These are phyloP conservation scores for Nyctalus aviator DNA, from an alignment of 2,797 vertebrate species.

Conservation along the genomic window DNA sequence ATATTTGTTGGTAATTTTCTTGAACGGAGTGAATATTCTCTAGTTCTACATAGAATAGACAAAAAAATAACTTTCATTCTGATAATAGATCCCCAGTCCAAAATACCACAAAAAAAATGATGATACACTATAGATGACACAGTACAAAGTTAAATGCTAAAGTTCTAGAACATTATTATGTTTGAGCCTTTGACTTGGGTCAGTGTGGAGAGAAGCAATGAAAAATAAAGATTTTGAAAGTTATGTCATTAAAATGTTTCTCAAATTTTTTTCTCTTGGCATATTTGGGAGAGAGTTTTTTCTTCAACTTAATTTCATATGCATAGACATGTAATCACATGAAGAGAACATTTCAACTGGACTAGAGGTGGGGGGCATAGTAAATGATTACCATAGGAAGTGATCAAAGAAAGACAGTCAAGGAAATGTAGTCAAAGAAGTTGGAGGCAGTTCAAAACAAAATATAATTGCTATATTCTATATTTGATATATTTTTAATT, in stretches of 20 bases:
- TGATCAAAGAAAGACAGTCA: background rate
- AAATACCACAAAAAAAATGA: background rate
- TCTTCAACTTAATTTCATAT: background rate
- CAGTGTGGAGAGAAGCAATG: background rate
- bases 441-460: conserved; percentile 8
- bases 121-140: background rate
- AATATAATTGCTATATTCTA: background rate
- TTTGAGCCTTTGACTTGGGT: background rate
- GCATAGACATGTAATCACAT: background rate
- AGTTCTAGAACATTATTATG: conserved; percentile 17
- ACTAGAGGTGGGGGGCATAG: background rate
- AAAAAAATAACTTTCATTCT: conserved; percentile 73
- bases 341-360: background rate
- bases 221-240: background rate
- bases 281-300: background rate
- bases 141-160: conserved; percentile 66
- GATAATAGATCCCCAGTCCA: conserved; percentile 56
- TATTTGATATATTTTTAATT: background rate
- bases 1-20: conserved; percentile 76
- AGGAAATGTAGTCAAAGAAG: conserved; percentile 17
- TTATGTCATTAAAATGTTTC: background rate
- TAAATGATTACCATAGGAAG: background rate
- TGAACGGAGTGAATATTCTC: conserved; percentile 65
- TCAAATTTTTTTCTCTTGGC: background rate
- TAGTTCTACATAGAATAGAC: conserved; percentile 54